Conservation (phyloP, 2,888 invertebrate species). For the Nomada lathburiana region DNA sequence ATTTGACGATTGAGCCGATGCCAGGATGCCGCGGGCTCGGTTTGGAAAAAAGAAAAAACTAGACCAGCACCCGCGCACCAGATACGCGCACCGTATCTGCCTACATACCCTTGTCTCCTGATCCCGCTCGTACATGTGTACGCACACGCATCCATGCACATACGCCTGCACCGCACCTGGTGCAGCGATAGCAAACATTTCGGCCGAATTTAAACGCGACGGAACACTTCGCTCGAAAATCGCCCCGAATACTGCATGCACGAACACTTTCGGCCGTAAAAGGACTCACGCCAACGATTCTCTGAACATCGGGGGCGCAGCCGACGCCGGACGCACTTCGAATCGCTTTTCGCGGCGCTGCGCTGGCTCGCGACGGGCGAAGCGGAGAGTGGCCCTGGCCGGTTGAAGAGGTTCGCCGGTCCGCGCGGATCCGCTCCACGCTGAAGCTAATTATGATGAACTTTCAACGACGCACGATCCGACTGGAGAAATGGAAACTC, state of each 20-base stretch:
- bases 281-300: slow-evolving; percentile 28
- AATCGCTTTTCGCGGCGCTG: slow-evolving; percentile 6
- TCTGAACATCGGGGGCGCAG: slow-evolving; percentile 9
- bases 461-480: slow-evolving; percentile 17
- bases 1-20: slow-evolving; percentile 69
- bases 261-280: slow-evolving; percentile 29
- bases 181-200: slow-evolving; percentile 47
- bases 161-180: slow-evolving; percentile 6
- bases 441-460: slow-evolving; percentile 39
- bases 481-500: slow-evolving; percentile 21
- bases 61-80: slow-evolving; percentile 11
- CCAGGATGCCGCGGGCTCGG: slow-evolving; percentile 52
- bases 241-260: slow-evolving; percentile 31
- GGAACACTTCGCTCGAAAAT: slow-evolving; percentile 26
- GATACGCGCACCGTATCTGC: neutral
- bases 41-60: slow-evolving; percentile 43
- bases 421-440: neutral
- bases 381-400: slow-evolving; percentile 9
- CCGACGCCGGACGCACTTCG: neutral
- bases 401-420: slow-evolving; percentile 14
- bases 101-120: neutral
- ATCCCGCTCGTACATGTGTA: neutral
- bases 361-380: neutral
- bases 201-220: slow-evolving; percentile 53
- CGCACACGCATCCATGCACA: neutral